These are phyloP conservation scores for Andrena praecox DNA, from an alignment of 2,888 invertebrate species.

Conservation along the genomic window DNA sequence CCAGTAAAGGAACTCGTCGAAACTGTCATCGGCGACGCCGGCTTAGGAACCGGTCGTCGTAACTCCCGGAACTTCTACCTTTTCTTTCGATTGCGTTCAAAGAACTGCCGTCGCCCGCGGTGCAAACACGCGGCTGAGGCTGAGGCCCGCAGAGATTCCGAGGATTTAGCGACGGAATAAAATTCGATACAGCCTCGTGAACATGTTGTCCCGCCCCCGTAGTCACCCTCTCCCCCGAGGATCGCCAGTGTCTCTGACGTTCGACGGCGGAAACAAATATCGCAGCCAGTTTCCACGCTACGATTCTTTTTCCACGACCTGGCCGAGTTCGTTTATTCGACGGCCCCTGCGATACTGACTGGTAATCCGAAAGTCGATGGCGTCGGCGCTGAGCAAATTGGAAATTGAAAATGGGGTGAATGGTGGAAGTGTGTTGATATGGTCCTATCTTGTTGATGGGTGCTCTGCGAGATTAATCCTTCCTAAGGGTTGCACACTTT, in stretches of 20 bases:
- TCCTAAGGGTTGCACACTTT: background rate
- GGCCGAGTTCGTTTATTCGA: constrained; percentile 28
- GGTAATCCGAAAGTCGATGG: constrained; percentile 18
- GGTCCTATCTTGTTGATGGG: no score
- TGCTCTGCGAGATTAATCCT: background rate
- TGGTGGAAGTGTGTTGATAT: background rate
- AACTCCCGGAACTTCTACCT: constrained; percentile 65
- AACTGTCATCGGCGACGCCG: constrained; percentile 67
- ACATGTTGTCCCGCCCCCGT: constrained; percentile 68
- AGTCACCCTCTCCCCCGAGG: constrained; percentile 39
- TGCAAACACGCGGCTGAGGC: constrained; percentile 48
- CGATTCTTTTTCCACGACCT: constrained; percentile 15
- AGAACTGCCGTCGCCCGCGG: constrained; percentile 32
- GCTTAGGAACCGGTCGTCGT: constrained; percentile 73
- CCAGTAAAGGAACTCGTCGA: constrained; percentile 57
- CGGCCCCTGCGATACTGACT: constrained; percentile 28
- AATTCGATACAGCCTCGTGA: constrained; percentile 78
- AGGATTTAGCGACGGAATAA: constrained; percentile 79
- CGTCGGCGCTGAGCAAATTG: background rate
- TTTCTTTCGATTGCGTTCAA: constrained; percentile 21
- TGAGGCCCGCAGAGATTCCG: constrained; percentile 71
- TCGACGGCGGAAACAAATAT: constrained; percentile 61
- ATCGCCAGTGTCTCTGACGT: constrained; percentile 35
- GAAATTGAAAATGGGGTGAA: background rate
- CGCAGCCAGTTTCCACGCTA: constrained; percentile 34